Evolutionary conservation across 2,888 invertebrate genomes (phyloP).

Genomic region (Yponomeuta plumbellus): DNA sequence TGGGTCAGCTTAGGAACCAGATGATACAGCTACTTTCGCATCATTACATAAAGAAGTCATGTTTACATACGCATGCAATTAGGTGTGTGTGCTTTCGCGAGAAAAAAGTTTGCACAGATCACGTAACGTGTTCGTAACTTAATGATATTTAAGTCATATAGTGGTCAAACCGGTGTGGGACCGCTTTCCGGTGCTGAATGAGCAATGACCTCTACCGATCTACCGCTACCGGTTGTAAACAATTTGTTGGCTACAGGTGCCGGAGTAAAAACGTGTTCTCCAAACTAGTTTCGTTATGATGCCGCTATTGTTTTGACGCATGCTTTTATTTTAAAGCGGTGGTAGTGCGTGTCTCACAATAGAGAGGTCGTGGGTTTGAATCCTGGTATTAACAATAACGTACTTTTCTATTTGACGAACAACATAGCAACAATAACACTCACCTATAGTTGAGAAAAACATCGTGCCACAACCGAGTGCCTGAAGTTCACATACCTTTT

Average conservation of each 20-base stretch:
- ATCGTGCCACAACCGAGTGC: too few species aligned
- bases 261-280: constrained; percentile 35
- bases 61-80: constrained; percentile 25
- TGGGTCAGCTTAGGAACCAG: background rate
- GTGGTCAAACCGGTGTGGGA: constrained; percentile 56
- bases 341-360: background rate
- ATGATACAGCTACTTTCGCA: constrained; percentile 47
- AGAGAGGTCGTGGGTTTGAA: background rate
- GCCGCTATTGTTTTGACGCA: constrained; percentile 14
- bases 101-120: constrained; percentile 33
- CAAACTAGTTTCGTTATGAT: constrained; percentile 35
- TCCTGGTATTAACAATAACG: background rate
- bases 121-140: constrained; percentile 37
- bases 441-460: too few species aligned
- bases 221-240: constrained; percentile 32
- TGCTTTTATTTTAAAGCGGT: background rate
- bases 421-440: too few species aligned
- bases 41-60: constrained; percentile 42
- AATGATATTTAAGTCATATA: constrained; percentile 50
- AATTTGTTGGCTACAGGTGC: constrained; percentile 38
- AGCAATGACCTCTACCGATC: constrained; percentile 50
- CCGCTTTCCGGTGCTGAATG: constrained; percentile 38
- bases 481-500: too few species aligned
- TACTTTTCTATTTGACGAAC: background rate
- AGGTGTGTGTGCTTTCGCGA: constrained; percentile 34